Percentiles rank a stretch among this genome's conserved stretches.
These are phyloP conservation scores for Gryllus longicercus DNA, from an alignment of 2,888 invertebrate species.

Conservation along the genomic window DNA sequence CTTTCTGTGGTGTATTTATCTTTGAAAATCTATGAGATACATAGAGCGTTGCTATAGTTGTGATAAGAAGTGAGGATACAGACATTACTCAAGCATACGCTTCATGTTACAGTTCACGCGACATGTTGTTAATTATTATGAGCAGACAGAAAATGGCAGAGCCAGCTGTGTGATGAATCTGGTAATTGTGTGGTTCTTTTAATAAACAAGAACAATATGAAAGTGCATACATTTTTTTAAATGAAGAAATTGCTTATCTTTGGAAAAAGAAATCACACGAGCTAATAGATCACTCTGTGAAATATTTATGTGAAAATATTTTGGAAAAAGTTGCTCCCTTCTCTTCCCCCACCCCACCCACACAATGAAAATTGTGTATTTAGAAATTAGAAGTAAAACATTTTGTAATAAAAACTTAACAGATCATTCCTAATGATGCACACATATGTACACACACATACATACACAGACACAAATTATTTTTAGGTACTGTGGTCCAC, in stretches of 20 bases:
- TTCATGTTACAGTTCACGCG: slow-evolving; percentile 5
- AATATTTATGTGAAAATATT: slow-evolving; percentile 27
- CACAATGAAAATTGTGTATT: slow-evolving; percentile 27
- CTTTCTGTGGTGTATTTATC: slow-evolving; percentile 2
- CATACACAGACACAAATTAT: slow-evolving; percentile 30
- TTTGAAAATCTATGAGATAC: background rate
- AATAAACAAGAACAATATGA: background rate
- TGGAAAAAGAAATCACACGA: slow-evolving; percentile 6
- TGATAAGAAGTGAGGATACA: slow-evolving; percentile 19
- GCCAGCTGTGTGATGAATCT: slow-evolving; percentile 5
- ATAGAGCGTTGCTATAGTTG: slow-evolving; percentile 18
- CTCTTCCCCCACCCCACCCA: slow-evolving; percentile 19
- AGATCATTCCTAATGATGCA: slow-evolving; percentile 11
- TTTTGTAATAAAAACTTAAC: slow-evolving; percentile 21
- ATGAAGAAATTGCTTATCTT: background rate
- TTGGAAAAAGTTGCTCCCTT: slow-evolving; percentile 21
- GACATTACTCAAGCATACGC: background rate
- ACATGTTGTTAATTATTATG: slow-evolving; percentile 17
- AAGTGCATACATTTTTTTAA: background rate
- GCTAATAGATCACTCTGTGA: background rate
- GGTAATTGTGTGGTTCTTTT: background rate
- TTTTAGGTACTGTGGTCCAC: slow-evolving; percentile 33
- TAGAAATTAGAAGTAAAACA: slow-evolving; percentile 27
- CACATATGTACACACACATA: slow-evolving; percentile 23
- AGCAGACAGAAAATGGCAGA: background rate